phyloP scores from a whole-genome alignment of 2,113 vertebrate genomes.

The Chascanopsetta lugubris region DNA sequence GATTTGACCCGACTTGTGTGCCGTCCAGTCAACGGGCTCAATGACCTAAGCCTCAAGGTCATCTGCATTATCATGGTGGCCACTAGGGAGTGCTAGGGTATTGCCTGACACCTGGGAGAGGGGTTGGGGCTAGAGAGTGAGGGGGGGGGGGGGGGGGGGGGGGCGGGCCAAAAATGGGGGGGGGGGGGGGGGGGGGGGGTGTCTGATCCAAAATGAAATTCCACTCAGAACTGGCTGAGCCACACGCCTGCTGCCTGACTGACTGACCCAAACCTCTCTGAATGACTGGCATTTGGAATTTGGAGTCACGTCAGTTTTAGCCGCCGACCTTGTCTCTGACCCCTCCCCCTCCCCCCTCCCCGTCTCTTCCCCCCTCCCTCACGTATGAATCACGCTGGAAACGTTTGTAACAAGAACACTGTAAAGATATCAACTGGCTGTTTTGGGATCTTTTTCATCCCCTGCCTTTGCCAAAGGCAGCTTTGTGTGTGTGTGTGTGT shows the following conservation, averaged over 20 bases:
- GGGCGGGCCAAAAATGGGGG: constrained; percentile 28
- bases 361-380: no score
- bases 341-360: no score
- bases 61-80: constrained; percentile 52
- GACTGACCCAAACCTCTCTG: constrained; percentile 26
- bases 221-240: constrained; percentile 7
- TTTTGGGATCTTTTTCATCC: constrained; percentile 5
- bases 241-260: constrained; percentile 9
- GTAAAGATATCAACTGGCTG: background rate
- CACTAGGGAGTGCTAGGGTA: constrained; percentile 70
- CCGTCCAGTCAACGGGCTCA: background rate
- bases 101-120: constrained; percentile 16
- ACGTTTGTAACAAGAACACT: background rate
- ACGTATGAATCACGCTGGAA: constrained; percentile 17
- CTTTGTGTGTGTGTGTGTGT: no score
- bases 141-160: background rate
- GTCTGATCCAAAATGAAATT: constrained; percentile 38
- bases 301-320: constrained; percentile 43
- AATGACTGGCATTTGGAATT: constrained; percentile 50
- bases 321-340: constrained; percentile 42
- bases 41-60: constrained; percentile 36
- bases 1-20: background rate
- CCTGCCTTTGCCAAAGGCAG: background rate
- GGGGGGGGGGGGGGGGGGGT: background rate
- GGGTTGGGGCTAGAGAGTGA: no score